Percentiles rank a stretch among this genome's conserved stretches.
Conservation (phyloP, 1,140 invertebrate genomes). For the Pogonognathellus flavescens region DNA sequence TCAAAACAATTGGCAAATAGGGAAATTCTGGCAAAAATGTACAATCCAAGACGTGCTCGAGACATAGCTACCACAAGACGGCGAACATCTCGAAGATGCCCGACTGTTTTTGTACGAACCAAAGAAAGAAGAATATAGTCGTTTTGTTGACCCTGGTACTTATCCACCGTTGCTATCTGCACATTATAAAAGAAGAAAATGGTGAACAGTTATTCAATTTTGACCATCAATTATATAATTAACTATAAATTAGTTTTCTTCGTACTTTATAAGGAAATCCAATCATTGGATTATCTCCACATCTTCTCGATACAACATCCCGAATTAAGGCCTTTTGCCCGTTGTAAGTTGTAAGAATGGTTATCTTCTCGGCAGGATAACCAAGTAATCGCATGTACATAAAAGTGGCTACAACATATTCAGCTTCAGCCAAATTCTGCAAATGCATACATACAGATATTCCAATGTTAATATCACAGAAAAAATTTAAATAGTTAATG, state of each 20-base stretch:
- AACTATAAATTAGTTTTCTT: neutral
- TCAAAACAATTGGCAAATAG: conserved; percentile 98
- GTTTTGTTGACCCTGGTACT: conserved; percentile 99
- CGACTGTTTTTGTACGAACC: conserved; percentile 95
- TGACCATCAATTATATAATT: conserved; percentile 3
- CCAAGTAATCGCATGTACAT: conserved; percentile 99
- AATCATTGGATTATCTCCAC: conserved; percentile 96
- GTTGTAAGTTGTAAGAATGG: conserved; percentile 99
- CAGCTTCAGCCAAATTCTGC: conserved; percentile 97
- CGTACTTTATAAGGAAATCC: conserved; percentile 92
- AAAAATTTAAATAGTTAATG: conserved; percentile 15
- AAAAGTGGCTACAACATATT: conserved; percentile 97
- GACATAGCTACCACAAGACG: conserved; percentile 98
- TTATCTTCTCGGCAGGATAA: conserved; percentile 97
- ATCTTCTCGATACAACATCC: conserved; percentile 95
- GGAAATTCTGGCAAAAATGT: conserved; percentile 92
- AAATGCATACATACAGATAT: conserved; percentile 62
- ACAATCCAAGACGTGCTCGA: conserved; percentile 95
- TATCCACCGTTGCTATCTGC: conserved; percentile 93
- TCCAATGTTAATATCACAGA: neutral
- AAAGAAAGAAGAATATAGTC: conserved; percentile 97
- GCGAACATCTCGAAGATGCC: conserved; percentile 95
- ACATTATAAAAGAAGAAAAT: conserved; percentile 47
- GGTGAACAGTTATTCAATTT: neutral
- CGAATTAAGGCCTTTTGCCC: conserved; percentile 98